These are phyloP conservation scores for Trididemnum clinides DNA, from an alignment of 23 tunicate species.

Conservation along the genomic window DNA sequence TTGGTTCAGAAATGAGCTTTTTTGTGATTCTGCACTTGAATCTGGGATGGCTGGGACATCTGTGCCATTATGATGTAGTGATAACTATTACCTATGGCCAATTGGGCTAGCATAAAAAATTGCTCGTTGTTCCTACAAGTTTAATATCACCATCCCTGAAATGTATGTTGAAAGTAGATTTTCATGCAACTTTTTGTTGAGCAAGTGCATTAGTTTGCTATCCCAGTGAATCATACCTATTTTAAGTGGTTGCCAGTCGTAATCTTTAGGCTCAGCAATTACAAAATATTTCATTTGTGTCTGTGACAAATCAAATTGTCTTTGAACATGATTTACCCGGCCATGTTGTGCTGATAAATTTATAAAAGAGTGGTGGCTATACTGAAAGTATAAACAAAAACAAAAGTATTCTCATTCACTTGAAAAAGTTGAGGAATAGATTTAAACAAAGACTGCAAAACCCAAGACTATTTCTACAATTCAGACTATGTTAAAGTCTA, in stretches of 20 bases:
- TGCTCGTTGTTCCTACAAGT: neutral
- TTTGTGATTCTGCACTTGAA: neutral
- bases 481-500: too few species aligned
- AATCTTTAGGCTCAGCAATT: neutral
- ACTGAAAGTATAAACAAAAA: too few species aligned
- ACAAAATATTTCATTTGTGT: neutral
- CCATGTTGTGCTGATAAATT: too few species aligned
- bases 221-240: neutral
- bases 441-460: too few species aligned
- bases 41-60: neutral
- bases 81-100: neutral
- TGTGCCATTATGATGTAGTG: too few species aligned
- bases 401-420: too few species aligned
- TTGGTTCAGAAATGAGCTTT: neutral
- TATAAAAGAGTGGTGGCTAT: too few species aligned
- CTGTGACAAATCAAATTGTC: neutral
- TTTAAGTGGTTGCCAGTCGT: neutral
- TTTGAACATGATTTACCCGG: neutral
- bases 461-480: too few species aligned
- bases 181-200: neutral
- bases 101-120: neutral
- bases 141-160: neutral
- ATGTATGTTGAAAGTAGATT: neutral
- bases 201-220: neutral
- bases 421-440: too few species aligned